Evolutionary conservation across 2,797 vertebrate species (phyloP).

Genomic region (Rousettus madagascariensis): DNA sequence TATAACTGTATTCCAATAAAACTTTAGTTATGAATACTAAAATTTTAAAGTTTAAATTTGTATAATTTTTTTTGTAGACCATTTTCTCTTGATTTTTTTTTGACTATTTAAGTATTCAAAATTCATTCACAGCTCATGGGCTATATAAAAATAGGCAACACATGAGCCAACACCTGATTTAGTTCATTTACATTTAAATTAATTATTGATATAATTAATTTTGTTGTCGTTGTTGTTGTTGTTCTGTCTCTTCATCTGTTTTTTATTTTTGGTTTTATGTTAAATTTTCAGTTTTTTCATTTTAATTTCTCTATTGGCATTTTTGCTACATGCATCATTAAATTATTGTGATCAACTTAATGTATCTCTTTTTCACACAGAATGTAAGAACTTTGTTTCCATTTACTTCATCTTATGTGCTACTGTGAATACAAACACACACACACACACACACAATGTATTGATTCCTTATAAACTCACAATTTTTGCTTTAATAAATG

Average conservation of each 20-base stretch:
- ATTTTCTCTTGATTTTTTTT: neutral
- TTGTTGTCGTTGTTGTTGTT: neutral
- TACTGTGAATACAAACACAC: neutral
- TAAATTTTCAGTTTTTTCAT: neutral
- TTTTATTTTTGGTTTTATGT: neutral
- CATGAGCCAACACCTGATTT: neutral
- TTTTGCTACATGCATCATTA: neutral
- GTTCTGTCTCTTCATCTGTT: neutral
- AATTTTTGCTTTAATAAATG: neutral
- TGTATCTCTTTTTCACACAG: neutral
- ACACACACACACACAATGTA: neutral
- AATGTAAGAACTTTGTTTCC: neutral
- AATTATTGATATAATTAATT: neutral
- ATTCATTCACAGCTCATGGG: neutral
- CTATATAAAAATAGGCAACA: neutral
- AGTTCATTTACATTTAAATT: neutral
- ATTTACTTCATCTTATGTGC: neutral
- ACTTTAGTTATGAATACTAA: neutral
- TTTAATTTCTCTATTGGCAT: neutral
- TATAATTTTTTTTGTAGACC: neutral
- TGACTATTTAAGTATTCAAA: neutral
- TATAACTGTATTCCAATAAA: neutral
- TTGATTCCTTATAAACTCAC: neutral
- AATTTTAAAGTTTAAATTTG: neutral
- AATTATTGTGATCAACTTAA: neutral